These are phyloP conservation scores for Brachionus koreanus DNA, from an alignment of 1,140 invertebrate species.

Conservation along the genomic window DNA sequence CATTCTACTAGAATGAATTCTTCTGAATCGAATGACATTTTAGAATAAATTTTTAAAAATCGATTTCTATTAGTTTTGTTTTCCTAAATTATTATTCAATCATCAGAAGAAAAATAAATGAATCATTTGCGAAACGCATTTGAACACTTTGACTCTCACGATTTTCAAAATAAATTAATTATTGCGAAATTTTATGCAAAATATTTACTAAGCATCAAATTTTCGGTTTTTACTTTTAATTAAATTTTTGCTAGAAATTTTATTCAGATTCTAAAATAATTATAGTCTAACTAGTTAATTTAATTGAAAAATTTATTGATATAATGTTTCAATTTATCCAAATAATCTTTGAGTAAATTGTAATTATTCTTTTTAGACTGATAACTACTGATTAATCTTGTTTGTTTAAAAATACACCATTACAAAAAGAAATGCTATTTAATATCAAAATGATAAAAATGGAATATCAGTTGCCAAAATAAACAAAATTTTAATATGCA, in stretches of 20 bases:
- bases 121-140: background rate
- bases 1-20: conserved; percentile 21
- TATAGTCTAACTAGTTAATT: background rate
- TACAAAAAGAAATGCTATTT: no score
- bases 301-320: no score
- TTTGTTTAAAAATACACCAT: no score
- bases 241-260: background rate
- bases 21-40: background rate
- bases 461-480: no score
- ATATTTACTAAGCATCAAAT: background rate
- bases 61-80: background rate
- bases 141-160: background rate
- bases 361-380: no score
- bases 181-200: background rate
- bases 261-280: background rate
- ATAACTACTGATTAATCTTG: no score
- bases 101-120: conserved; percentile 5
- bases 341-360: no score
- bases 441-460: no score
- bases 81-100: background rate
- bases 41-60: background rate
- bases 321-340: no score
- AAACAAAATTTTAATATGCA: no score
- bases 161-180: background rate
- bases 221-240: background rate